These are phyloP conservation scores for Hypanus sabinus DNA, from an alignment of 2,113 vertebrate species.

Conservation along the genomic window DNA sequence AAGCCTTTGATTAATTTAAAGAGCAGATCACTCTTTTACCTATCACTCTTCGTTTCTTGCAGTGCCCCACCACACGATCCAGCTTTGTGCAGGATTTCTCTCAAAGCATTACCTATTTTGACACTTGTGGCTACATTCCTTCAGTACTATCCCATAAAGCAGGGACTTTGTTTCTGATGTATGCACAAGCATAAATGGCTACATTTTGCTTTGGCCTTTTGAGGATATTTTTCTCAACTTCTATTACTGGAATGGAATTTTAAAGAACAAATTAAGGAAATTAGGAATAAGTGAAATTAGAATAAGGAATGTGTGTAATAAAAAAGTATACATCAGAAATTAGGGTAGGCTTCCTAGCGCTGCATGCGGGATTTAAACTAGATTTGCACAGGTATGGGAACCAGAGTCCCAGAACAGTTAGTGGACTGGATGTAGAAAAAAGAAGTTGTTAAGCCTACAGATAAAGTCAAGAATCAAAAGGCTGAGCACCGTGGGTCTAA, in stretches of 20 bases:
- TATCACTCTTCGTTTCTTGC: not conserved
- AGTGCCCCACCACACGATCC: not conserved
- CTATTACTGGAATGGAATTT: not conserved
- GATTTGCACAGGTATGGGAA: too few species aligned
- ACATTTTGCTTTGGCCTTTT: too few species aligned
- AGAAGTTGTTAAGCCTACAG: too few species aligned
- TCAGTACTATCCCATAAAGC: not conserved
- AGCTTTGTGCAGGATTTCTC: not conserved
- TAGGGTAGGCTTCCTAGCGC: too few species aligned
- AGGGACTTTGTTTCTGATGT: not conserved
- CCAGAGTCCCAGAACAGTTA: too few species aligned
- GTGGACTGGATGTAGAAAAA: too few species aligned
- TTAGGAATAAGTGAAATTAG: too few species aligned
- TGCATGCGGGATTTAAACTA: too few species aligned
- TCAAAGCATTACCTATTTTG: not conserved
- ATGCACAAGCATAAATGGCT: not conserved
- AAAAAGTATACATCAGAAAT: too few species aligned
- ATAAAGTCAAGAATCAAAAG: too few species aligned
- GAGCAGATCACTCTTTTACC: not conserved
- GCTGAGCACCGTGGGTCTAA: too few species aligned
- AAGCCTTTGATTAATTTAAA: not conserved
- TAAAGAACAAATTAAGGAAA: not conserved
- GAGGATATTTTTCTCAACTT: not conserved
- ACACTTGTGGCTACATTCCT: not conserved
- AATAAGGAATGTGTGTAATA: too few species aligned